Percentiles rank a stretch among this genome's conserved stretches.
These are phyloP conservation scores for Egretta garzetta DNA, from an alignment of 2,113 vertebrate species.

Conservation along the genomic window DNA sequence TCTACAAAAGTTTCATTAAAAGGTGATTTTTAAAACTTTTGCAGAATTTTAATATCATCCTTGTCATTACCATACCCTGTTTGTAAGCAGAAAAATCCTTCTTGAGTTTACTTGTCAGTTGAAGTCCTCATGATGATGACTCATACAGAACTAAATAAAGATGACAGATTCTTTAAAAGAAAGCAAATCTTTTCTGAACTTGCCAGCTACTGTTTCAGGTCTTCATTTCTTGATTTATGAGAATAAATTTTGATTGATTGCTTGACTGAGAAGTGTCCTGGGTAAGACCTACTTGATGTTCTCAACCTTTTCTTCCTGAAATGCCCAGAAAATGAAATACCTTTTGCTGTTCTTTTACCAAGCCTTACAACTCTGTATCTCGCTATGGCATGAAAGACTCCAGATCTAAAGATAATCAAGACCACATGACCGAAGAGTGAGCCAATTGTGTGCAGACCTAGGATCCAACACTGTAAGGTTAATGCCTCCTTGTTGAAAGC, in stretches of 20 bases:
- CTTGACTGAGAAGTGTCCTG: not conserved
- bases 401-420: conserved; percentile 79
- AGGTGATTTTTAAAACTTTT: not conserved
- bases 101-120: not conserved
- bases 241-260: not conserved
- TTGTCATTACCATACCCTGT: not conserved
- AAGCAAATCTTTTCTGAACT: not conserved
- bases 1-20: not conserved
- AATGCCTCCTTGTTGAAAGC: conserved; percentile 81
- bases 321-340: not conserved
- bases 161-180: not conserved
- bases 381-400: not conserved
- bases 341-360: conserved; percentile 20
- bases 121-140: not conserved
- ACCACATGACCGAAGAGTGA: conserved; percentile 78
- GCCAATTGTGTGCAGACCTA: conserved; percentile 80
- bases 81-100: not conserved
- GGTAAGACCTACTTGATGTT: not conserved
- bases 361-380: not conserved
- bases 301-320: not conserved
- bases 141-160: not conserved
- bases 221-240: not conserved
- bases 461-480: conserved; percentile 79
- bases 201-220: not conserved
- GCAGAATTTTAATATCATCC: not conserved